A percentile compares a stretch with the other conserved stretches of the same genome.
Evolutionary conservation across 2,888 invertebrate genomes (phyloP).

Genomic region (Epicampocera succincta): DNA sequence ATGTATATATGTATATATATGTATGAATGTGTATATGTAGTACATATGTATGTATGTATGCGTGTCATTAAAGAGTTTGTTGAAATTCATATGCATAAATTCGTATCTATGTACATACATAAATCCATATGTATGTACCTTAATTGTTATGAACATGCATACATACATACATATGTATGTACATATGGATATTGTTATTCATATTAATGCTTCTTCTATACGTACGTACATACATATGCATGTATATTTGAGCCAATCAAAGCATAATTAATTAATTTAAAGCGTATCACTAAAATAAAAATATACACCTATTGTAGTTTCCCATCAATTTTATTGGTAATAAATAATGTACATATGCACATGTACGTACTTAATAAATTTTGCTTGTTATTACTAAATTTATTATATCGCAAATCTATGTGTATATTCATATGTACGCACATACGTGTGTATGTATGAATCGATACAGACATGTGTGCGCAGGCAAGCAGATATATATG

Average conservation of each 20-base stretch:
- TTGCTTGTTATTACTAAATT: constrained; percentile 56
- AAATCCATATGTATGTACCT: not conserved
- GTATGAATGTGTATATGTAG: too few relatives aligned
- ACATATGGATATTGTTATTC: too few relatives aligned
- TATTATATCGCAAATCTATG: constrained; percentile 36
- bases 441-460: too few relatives aligned
- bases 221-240: not conserved
- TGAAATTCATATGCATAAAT: not conserved
- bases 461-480: not conserved
- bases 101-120: too few relatives aligned
- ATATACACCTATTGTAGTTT: constrained; percentile 2
- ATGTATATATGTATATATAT: not conserved
- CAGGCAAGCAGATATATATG: not conserved
- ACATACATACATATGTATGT: not conserved
- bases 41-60: too few relatives aligned
- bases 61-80: not conserved
- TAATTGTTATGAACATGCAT: too few relatives aligned
- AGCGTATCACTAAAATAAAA: constrained; percentile 2
- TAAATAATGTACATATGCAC: constrained; percentile 34
- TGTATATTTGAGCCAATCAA: not conserved
- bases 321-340: constrained; percentile 53
- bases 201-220: too few relatives aligned
- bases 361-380: constrained; percentile 47
- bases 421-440: not conserved
- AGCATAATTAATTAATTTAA: constrained; percentile 51